These are phyloP conservation scores for Streblospio benedicti DNA, from an alignment of 1,140 invertebrate species.

Conservation along the genomic window DNA sequence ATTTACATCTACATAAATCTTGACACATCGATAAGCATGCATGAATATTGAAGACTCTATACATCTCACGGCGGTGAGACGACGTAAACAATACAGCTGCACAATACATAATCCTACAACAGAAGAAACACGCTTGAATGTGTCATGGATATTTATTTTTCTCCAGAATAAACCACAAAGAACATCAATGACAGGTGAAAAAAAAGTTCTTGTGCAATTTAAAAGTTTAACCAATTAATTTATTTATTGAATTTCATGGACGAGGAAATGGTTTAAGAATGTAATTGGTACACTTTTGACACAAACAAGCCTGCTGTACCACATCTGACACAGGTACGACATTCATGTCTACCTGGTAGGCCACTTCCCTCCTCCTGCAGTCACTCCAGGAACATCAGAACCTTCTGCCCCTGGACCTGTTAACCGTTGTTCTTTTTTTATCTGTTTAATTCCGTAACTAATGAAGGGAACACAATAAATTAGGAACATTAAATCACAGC, in stretches of 20 bases:
- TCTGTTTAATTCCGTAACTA: slow-evolving; percentile 41
- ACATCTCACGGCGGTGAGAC: too few relatives aligned
- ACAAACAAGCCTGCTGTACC: background rate
- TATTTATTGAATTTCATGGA: background rate
- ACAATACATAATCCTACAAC: too few relatives aligned
- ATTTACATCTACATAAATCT: too few relatives aligned
- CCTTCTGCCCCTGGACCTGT: slow-evolving; percentile 38
- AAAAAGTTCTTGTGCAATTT: too few relatives aligned
- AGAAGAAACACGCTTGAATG: too few relatives aligned
- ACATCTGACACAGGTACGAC: background rate
- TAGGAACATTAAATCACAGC: background rate
- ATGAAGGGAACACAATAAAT: slow-evolving; percentile 11
- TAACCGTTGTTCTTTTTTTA: slow-evolving; percentile 33
- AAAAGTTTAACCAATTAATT: too few relatives aligned
- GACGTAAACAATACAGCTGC: too few relatives aligned
- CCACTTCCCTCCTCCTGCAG: slow-evolving; percentile 43
- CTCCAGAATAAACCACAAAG: too few relatives aligned
- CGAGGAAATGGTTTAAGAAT: background rate
- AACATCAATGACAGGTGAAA: too few relatives aligned
- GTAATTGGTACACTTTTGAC: background rate
- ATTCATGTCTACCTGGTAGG: slow-evolving; percentile 32
- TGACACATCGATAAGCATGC: too few relatives aligned
- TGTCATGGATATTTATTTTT: too few relatives aligned
- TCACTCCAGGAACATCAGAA: slow-evolving; percentile 33
- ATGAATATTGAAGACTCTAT: too few relatives aligned